These are phyloP conservation scores for Lasioglossum lativentre DNA, from an alignment of 2,888 invertebrate genomes.

Conservation along the genomic window DNA sequence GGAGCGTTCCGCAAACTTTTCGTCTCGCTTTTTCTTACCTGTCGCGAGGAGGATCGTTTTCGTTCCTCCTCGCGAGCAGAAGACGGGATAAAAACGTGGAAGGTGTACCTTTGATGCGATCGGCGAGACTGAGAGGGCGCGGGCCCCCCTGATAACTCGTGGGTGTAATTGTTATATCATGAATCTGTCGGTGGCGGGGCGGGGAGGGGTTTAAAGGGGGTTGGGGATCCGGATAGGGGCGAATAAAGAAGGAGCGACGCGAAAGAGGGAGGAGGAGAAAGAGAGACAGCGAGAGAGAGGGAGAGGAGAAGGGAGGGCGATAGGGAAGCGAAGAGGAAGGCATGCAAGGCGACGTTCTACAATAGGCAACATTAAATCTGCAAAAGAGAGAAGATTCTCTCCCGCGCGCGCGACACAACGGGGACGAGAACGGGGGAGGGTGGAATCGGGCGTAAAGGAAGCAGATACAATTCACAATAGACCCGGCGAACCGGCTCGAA, in stretches of 20 bases:
- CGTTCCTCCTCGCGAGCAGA: slow-evolving; percentile 19
- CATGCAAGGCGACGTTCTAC: slow-evolving; percentile 77
- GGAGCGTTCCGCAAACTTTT: slow-evolving; percentile 28
- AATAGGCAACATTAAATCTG: slow-evolving; percentile 81
- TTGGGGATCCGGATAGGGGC: slow-evolving; percentile 16
- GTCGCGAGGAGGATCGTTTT: slow-evolving; percentile 41
- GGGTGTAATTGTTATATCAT: slow-evolving; percentile 79
- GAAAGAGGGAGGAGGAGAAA: slow-evolving; percentile 54
- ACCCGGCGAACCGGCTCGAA: slow-evolving; percentile 82
- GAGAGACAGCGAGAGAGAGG: slow-evolving; percentile 22
- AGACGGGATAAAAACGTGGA: slow-evolving; percentile 24
- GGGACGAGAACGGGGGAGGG: slow-evolving; percentile 38
- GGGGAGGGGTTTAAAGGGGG: slow-evolving; percentile 54
- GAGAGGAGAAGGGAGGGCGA: background rate
- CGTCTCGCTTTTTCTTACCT: background rate
- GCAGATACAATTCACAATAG: slow-evolving; percentile 83
- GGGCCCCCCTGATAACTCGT: slow-evolving; percentile 74
- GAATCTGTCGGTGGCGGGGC: slow-evolving; percentile 46
- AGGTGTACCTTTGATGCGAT: slow-evolving; percentile 59
- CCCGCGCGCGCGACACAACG: slow-evolving; percentile 47
- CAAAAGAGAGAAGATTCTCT: slow-evolving; percentile 76
- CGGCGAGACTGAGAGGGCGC: slow-evolving; percentile 43
- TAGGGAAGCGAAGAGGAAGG: slow-evolving; percentile 73
- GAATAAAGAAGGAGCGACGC: slow-evolving; percentile 64
- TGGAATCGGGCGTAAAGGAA: slow-evolving; percentile 76